These are phyloP conservation scores for Phrixothrix hirtus DNA, from an alignment of 2,888 invertebrate genomes.

Conservation along the genomic window DNA sequence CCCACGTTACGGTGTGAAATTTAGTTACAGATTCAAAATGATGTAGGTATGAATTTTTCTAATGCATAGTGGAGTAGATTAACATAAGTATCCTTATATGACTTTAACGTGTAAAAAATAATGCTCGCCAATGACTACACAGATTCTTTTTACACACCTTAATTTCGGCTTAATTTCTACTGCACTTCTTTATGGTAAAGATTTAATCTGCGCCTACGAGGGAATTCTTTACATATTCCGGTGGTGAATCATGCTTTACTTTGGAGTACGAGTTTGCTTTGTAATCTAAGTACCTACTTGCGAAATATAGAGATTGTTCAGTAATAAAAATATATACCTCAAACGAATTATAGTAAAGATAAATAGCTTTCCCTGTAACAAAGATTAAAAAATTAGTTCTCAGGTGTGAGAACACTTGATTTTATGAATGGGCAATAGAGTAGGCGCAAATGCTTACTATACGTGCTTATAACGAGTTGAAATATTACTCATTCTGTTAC, in stretches of 20 bases:
- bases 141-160: constrained; percentile 26
- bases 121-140: constrained; percentile 10
- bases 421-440: constrained; percentile 40
- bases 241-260: constrained; percentile 18
- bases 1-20: constrained; percentile 18
- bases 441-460: constrained; percentile 37
- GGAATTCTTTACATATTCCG: constrained; percentile 24
- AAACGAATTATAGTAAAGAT: constrained; percentile 13
- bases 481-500: constrained; percentile 26
- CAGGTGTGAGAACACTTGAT: constrained; percentile 36
- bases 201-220: constrained; percentile 27
- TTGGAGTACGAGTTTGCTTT: constrained; percentile 4
- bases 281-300: background rate
- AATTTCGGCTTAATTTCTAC: constrained; percentile 25
- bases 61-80: constrained; percentile 10
- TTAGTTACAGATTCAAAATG: no score
- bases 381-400: constrained; percentile 35
- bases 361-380: constrained; percentile 11
- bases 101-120: constrained; percentile 15
- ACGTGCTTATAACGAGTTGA: constrained; percentile 32
- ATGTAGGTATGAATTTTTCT: constrained; percentile 10
- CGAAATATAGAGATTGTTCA: background rate
- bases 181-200: constrained; percentile 27
- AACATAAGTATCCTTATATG: constrained; percentile 10
- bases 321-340: constrained; percentile 10